Evolutionary conservation across 2,113 vertebrate genomes (phyloP).

Genomic region (Calidris pygmaea): DNA sequence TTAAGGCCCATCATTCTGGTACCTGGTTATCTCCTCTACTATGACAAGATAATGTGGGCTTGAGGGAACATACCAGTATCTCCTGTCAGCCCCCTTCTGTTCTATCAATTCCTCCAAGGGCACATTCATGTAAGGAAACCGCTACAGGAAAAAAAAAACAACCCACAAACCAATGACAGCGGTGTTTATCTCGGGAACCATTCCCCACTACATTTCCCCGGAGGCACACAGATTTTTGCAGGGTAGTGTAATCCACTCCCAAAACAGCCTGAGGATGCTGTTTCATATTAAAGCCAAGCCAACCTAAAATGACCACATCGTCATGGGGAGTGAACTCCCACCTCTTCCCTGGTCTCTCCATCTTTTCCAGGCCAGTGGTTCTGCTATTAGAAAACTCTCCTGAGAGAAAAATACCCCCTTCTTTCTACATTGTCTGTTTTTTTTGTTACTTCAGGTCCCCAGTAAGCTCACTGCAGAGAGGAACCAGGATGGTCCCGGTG

Average conservation of each 20-base stretch:
- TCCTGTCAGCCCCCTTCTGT: neutral
- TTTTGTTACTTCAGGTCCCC: neutral
- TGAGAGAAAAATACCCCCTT: neutral
- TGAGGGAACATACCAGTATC: neutral
- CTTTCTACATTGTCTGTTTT: neutral
- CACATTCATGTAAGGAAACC: neutral
- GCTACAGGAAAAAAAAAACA: neutral
- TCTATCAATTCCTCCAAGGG: neutral
- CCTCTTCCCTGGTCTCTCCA: neutral
- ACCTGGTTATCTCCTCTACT: neutral
- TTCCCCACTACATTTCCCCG: neutral
- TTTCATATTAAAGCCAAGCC: neutral
- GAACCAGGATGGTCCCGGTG: neutral
- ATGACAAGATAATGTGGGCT: constrained; percentile 4
- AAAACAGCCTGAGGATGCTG: neutral
- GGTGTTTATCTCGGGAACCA: neutral
- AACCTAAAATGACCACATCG: neutral
- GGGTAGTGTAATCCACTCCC: neutral
- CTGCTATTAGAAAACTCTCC: neutral
- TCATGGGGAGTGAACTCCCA: neutral
- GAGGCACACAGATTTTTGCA: neutral
- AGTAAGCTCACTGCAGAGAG: neutral
- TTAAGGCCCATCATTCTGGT: neutral
- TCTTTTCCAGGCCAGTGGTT: neutral
- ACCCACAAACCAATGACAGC: neutral